Conservation (phyloP, 2,113 vertebrate genomes). For the Actenoides lindsayi region DNA sequence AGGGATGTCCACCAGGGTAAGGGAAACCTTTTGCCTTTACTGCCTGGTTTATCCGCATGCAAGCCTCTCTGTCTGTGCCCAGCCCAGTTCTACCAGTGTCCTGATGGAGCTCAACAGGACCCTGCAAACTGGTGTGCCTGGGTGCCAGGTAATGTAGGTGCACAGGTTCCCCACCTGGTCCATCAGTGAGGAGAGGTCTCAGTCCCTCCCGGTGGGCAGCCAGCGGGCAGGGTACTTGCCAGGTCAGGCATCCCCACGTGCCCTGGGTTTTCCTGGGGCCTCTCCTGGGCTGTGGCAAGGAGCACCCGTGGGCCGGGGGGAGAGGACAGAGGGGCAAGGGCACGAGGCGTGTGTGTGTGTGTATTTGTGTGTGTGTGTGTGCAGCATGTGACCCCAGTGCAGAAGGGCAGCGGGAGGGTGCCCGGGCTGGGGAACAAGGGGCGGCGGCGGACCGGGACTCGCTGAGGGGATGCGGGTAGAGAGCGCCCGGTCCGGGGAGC, state of each 20-base stretch:
- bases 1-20: too few species aligned
- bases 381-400: too few species aligned
- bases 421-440: too few species aligned
- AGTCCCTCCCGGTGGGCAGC: neutral
- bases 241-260: neutral
- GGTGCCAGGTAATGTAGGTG: fast-evolving
- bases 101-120: neutral
- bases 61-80: neutral
- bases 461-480: neutral
- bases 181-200: neutral
- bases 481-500: too few species aligned
- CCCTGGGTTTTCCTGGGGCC: neutral
- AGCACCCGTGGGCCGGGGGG: neutral
- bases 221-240: neutral
- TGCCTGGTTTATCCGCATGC: neutral
- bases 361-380: too few species aligned
- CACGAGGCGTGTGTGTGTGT: neutral
- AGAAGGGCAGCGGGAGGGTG: neutral
- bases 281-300: neutral
- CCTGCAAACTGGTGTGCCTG: neutral
- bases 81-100: neutral
- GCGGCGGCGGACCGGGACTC: neutral
- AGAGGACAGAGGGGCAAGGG: neutral
- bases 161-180: fast-evolving
- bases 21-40: neutral